Evolutionary conservation across 92 coral and sea anemone species (phyloP), one percentile per base, ranked within the genome.

Genomic region (Muricea muricata): DNA sequence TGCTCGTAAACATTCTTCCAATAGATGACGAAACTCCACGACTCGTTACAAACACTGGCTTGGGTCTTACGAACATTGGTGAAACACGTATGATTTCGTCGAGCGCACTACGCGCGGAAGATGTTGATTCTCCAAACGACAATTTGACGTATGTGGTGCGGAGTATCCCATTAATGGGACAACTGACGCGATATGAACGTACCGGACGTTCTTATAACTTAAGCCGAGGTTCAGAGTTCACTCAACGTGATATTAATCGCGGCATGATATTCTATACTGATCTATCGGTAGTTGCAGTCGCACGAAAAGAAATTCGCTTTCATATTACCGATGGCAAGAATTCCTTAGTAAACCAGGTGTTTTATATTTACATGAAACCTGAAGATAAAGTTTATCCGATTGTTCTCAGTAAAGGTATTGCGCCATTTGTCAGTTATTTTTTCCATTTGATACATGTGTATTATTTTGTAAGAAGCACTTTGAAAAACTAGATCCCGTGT

Each of bases 11-110:
- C 54, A 86, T 97, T 4, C 29, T 85, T 2, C 98, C 97, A 10
- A 92, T 97, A 17, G 94, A 97, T 42, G 99, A 97, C 87, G 99
- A 97, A 58, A 91, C 86, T 56, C 99, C 99, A 0, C 78, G 89
- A 65, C 83, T 97, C 0, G 90, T 84, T 56, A 93, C 90, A 29
- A 97, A 97, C 67, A 45, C 79, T 1, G 99, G 99, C 25, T 42
- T 97, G 41, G 80, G 79, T 8, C 87, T 97, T 15, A 87, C 77
- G 60, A 63, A 85, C 6, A 30, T 69, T 3, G 99, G 99, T 17
- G 94, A 97, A 81, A 94, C 96, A 50, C 92, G 88, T 52, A 79
- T 87, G 55, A 85, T 97, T 77, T 92, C 99, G 10, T 85, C 94
- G 20, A 83, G 83, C 25, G 84, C 78, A 56, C 87, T 97, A 21